Percentiles rank a stretch among this genome's conserved stretches.
These are phyloP conservation scores for Protophormia terraenovae DNA, from an alignment of 2,888 invertebrate genomes.

Conservation along the genomic window DNA sequence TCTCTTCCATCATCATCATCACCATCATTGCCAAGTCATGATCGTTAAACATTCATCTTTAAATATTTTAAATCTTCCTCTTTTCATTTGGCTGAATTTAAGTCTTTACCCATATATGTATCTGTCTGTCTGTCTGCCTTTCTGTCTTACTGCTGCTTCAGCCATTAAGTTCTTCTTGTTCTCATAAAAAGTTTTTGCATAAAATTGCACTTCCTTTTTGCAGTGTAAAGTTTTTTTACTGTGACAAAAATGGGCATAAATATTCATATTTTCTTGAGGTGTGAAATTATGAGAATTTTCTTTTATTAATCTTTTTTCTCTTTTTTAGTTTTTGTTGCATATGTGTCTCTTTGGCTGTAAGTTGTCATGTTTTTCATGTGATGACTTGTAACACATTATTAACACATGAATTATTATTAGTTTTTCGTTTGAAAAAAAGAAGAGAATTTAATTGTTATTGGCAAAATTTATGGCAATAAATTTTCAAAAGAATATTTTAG, in stretches of 20 bases:
- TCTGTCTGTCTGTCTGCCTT: background rate
- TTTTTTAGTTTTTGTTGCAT: background rate
- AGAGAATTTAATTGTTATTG: constrained; percentile 41
- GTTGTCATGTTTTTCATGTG: constrained; percentile 14
- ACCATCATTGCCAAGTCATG: background rate
- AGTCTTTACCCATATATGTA: background rate
- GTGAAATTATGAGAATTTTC: constrained; percentile 57
- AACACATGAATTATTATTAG: constrained; percentile 53
- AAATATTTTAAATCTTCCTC: constrained; percentile 20
- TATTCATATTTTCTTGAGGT: constrained; percentile 65
- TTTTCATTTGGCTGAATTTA: constrained; percentile 9
- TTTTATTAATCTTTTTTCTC: constrained; percentile 18
- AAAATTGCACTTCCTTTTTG: constrained; percentile 51
- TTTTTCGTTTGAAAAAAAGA: background rate
- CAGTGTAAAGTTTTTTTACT: background rate
- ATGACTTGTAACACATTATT: constrained; percentile 45
- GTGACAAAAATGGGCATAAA: constrained; percentile 48
- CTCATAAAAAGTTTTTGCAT: constrained; percentile 19
- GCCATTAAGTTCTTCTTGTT: background rate
- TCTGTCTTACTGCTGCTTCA: background rate
- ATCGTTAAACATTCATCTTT: constrained; percentile 23
- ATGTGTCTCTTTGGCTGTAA: background rate
- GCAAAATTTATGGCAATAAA: constrained; percentile 23
- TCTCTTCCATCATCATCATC: constrained; percentile 19
- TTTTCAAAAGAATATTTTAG: background rate